These are phyloP conservation scores for Augochlora pura DNA, from an alignment of 1,140 invertebrate species.

Conservation along the genomic window DNA sequence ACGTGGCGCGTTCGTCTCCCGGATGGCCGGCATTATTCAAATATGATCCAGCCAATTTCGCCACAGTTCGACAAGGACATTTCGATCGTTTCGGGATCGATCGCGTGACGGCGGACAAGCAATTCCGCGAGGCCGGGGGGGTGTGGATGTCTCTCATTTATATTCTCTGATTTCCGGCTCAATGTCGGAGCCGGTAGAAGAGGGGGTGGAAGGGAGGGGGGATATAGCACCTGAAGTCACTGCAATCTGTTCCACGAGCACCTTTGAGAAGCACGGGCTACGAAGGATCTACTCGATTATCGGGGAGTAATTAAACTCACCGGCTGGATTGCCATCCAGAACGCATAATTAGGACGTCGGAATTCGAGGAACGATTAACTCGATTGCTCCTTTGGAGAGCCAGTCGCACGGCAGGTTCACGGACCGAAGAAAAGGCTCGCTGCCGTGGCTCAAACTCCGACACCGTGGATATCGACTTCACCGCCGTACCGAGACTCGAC, in stretches of 20 bases:
- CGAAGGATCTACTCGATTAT: slow-evolving; percentile 48
- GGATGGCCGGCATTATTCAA: background rate
- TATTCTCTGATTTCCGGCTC: slow-evolving; percentile 43
- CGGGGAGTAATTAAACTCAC: slow-evolving; percentile 44
- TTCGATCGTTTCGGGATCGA: background rate
- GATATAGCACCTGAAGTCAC: background rate
- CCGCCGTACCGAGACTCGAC: background rate
- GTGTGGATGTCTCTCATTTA: slow-evolving; percentile 25
- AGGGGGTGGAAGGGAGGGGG: no score
- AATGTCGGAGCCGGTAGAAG: background rate
- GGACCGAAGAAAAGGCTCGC: background rate
- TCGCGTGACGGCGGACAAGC: background rate
- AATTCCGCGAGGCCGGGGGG: background rate
- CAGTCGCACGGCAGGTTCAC: background rate
- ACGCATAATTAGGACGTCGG: slow-evolving; percentile 36
- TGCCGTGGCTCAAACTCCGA: background rate
- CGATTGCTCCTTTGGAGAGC: slow-evolving; percentile 23
- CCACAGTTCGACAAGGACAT: background rate
- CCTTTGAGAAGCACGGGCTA: slow-evolving; percentile 36
- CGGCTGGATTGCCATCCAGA: slow-evolving; percentile 19
- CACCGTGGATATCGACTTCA: background rate
- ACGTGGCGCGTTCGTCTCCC: background rate
- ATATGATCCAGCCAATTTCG: background rate
- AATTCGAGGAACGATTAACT: slow-evolving; percentile 34
- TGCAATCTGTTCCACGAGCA: slow-evolving; percentile 22